These are phyloP conservation scores for Hestina assimilis DNA, from an alignment of 1,140 invertebrate species.

Conservation along the genomic window DNA sequence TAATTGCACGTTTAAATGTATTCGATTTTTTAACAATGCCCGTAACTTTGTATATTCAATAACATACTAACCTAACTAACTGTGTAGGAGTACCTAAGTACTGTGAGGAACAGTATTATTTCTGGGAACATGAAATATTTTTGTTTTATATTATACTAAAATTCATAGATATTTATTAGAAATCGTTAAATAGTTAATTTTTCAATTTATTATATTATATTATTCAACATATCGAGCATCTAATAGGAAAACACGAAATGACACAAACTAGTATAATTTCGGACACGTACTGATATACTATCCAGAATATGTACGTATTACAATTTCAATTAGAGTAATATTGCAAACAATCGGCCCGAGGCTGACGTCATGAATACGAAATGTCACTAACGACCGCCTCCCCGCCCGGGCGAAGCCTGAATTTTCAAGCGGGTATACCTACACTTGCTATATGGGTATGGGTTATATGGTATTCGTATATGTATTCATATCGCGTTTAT, in stretches of 20 bases:
- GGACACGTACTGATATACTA: slow-evolving; percentile 41
- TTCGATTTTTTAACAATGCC: too few relatives aligned
- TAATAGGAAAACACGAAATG: slow-evolving; percentile 8
- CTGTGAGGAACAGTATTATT: too few relatives aligned
- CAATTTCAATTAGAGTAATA: slow-evolving; percentile 77
- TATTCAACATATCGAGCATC: too few relatives aligned
- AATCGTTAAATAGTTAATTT: too few relatives aligned
- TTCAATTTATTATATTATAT: too few relatives aligned
- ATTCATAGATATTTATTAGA: too few relatives aligned
- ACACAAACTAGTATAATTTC: slow-evolving; percentile 40
- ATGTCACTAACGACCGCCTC: slow-evolving; percentile 72
- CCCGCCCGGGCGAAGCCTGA: slow-evolving; percentile 49
- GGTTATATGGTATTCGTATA: slow-evolving; percentile 10
- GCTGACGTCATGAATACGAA: slow-evolving; percentile 76
- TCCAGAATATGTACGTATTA: slow-evolving; percentile 64
- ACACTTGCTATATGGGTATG: background rate
- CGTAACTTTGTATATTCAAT: too few relatives aligned
- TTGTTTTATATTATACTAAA: too few relatives aligned
- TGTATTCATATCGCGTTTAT: slow-evolving; percentile 16
- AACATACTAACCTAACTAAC: too few relatives aligned
- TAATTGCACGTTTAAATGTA: too few relatives aligned
- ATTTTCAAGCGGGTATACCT: slow-evolving; percentile 55
- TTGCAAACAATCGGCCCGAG: slow-evolving; percentile 74
- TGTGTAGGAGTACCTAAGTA: too few relatives aligned
- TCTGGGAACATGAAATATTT: too few relatives aligned